Base-by-base conservation (phyloP, 2,113 vertebrate species). In the Scomber japonicus region DNA sequence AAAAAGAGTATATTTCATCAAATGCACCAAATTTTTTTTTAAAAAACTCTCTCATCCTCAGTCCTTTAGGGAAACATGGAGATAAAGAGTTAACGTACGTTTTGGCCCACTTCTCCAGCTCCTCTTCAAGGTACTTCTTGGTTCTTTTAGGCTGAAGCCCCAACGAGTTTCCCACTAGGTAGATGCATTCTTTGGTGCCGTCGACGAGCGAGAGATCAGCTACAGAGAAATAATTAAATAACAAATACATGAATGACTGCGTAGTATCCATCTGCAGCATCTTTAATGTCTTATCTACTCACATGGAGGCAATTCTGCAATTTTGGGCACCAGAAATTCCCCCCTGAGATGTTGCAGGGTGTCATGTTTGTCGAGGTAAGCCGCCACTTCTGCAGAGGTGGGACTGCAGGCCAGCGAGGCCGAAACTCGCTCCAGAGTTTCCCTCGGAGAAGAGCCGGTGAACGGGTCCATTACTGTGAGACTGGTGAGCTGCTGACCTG, bases 61-160 rank as follows among this genome's bases (percentile, higher is more conserved):
- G 12, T 10, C 1, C 0, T 27, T 24, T 3, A 3, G 11, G 14
- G 12, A 12, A 3, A 19, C 13, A 31, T n/a, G 1, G 0, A 17
- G 8, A 1, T 14, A 19, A 46, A 24, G 9, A 2, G 5, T 5
- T 0, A 5, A 92, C 96, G 77, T 91, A 98, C 98, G 35, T 95
- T 91, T 92, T 96, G 85, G 96, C 97, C 98, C 97, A 99, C 64
- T 96, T 99, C 56, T 99, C 96, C 83, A 99, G 85, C 68, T 99
- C 97, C 88, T 98, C 97, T 16, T 97, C 95, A 60, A 99, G 78
- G 78, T 97, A 98, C 24, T 86, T 90, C 86, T 94, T 95, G 12
- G 96, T 94, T 75, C 80, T 94, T 82, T 91, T 97, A n/a, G 97
- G 97, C 90, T 97, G 97, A 24, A 99, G 96, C 0, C 98, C 97